A percentile compares a stretch with the other conserved stretches of the same genome.
phyloP scores from a whole-genome alignment of 2,113 vertebrate genomes.

The Cyrtonyx montezumae region DNA sequence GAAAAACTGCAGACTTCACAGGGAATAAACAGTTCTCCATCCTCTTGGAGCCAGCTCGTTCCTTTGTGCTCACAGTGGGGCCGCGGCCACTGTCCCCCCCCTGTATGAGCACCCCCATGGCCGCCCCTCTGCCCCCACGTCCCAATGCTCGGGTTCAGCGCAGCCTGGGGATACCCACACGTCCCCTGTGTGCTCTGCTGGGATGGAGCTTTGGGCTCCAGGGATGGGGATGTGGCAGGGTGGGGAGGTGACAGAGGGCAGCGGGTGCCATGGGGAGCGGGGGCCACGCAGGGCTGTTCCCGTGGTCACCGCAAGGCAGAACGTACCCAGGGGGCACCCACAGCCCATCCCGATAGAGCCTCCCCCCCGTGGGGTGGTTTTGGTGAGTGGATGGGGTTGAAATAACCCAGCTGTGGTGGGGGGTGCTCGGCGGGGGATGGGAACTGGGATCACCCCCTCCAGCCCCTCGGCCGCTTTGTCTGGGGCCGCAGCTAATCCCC shows the following conservation, averaged over 20 bases:
- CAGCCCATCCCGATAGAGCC: conserved; percentile 10
- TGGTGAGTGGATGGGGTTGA: conserved; percentile 57
- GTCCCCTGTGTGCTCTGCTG: rapidly evolving
- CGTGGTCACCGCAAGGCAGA: not conserved
- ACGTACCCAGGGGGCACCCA: rapidly evolving
- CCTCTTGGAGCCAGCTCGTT: not conserved
- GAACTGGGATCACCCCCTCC: not conserved
- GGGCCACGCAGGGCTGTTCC: rapidly evolving
- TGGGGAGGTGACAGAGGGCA: not conserved
- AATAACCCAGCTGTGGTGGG: not conserved
- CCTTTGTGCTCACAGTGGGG: not conserved
- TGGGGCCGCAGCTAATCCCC: conserved; percentile 22
- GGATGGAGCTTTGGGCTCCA: not conserved
- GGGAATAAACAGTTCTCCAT: conserved; percentile 39
- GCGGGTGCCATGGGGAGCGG: rapidly evolving
- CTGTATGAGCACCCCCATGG: not conserved
- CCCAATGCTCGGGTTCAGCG: rapidly evolving
- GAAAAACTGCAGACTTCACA: conserved; percentile 36
- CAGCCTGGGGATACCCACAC: not conserved
- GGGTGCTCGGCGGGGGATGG: rapidly evolving
- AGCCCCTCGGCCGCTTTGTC: not conserved
- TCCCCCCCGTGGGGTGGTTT: conserved; percentile 33
- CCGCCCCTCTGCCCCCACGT: rapidly evolving
- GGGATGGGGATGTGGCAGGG: not conserved
- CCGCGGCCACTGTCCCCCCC: no score